Base-by-base conservation (phyloP, 2,888 invertebrate species). In the Drosophila kambysellisi region DNA sequence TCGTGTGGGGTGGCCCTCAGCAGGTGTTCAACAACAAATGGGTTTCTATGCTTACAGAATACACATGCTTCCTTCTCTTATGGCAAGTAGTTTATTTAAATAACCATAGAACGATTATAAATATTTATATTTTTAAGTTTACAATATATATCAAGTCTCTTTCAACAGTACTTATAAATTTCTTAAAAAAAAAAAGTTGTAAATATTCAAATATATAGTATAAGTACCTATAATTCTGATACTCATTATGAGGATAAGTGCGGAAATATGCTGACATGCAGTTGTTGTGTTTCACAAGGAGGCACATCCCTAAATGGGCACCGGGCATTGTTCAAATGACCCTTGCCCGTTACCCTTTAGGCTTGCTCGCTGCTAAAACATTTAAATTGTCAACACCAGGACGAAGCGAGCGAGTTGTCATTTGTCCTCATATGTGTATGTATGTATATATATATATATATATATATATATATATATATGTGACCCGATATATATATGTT, bases 381-480 rank as follows among this genome's bases (percentile, higher is more conserved):
- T 74, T 85, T 88, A 86, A 79, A 83, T 89, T 87, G 86, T 87
- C 88, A 89, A 89, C 90, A 87, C 90, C 88, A 76, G 67, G 67
- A 68, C 79, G 56, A 66, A 50, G 69, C 63, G 39, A 60, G 61
- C 69, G 67, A 74, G 72, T 82, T 72, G 70, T 76, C 72, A 68
- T 62, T 69, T 53, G 43, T 33, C 46, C 51, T 43, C 61, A 63
- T 66, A 17, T 3, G 30, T 29, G 29, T 25, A 15, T 35, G 17
- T 11, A 25, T 37, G n/a, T 11, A n/a, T 32, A 66, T 64, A 65
- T 63, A 68, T 57, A 69, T 70, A 67, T 56, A 58, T 66, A 68
- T 64, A 35, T 33, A 32, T 33, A 43, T n/a, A 43, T 41, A 65
- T 63, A 68, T 69, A 68, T 52, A 60, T 65, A 66, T 66, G 67